A percentile compares a stretch with the other conserved stretches of the same genome.
Conservation (phyloP, 2,888 invertebrate genomes). For the Dastarcus helophoroides region DNA sequence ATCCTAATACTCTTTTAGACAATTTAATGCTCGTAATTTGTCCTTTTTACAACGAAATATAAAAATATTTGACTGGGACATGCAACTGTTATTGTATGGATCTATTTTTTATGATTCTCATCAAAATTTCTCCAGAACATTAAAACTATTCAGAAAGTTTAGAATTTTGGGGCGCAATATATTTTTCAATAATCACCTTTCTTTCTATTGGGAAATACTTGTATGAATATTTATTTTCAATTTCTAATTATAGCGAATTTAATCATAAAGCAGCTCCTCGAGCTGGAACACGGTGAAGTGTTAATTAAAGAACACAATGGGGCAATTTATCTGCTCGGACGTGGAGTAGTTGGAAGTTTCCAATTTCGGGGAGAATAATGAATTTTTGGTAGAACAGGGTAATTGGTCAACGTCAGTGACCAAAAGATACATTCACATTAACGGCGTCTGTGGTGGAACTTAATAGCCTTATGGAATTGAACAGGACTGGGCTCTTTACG, state of each 20-base stretch:
- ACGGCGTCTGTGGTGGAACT: constrained; percentile 31
- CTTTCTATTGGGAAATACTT: too few species aligned
- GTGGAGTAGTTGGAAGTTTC: constrained; percentile 30
- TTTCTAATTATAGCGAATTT: constrained; percentile 17
- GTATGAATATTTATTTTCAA: constrained; percentile 12
- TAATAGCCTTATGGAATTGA: constrained; percentile 23
- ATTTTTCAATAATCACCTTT: too few species aligned
- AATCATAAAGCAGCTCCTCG: constrained; percentile 24
- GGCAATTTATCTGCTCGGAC: constrained; percentile 23
- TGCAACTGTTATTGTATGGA: too few species aligned
- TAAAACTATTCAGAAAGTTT: too few species aligned
- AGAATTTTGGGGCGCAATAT: too few species aligned
- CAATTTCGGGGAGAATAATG: constrained; percentile 31
- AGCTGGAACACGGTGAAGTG: constrained; percentile 16
- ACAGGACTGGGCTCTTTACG: constrained; percentile 3
- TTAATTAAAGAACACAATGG: constrained; percentile 30
- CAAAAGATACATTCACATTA: constrained; percentile 33
- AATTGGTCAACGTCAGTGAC: constrained; percentile 33
- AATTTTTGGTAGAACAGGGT: constrained; percentile 31
- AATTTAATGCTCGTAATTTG: too few species aligned
- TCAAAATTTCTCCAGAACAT: too few species aligned
- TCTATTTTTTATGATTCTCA: too few species aligned
- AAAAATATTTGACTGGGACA: too few species aligned
- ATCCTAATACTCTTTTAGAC: too few species aligned
- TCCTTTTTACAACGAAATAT: too few species aligned